Percentiles rank a stretch among this genome's conserved stretches.
These are phyloP conservation scores for Olivierus martensii DNA, from an alignment of 1,140 invertebrate genomes.

Conservation along the genomic window DNA sequence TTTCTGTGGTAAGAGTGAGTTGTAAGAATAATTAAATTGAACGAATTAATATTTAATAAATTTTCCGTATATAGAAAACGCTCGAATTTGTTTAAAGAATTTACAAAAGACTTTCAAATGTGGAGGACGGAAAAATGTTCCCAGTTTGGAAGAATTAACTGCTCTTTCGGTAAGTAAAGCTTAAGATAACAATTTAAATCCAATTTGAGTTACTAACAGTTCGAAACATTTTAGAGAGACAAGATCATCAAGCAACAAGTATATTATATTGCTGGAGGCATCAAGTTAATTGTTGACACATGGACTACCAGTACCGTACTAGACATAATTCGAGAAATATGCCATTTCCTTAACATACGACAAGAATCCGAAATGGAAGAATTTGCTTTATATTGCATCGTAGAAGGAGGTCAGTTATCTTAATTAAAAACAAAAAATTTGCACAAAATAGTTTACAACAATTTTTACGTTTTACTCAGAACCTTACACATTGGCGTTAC, in stretches of 20 bases:
- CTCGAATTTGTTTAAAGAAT: constrained; percentile 85
- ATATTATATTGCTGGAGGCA: constrained; percentile 82
- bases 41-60: not conserved
- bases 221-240: constrained; percentile 42
- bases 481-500: constrained; percentile 82
- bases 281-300: constrained; percentile 81
- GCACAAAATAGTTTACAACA: no score
- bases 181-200: no score
- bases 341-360: constrained; percentile 59
- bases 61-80: constrained; percentile 44
- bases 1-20: constrained; percentile 41
- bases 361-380: constrained; percentile 77
- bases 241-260: constrained; percentile 79
- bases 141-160: constrained; percentile 87
- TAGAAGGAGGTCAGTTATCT: constrained; percentile 64
- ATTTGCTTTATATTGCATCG: constrained; percentile 92
- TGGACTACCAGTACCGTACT: constrained; percentile 75
- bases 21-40: not conserved
- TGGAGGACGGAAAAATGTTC: constrained; percentile 91
- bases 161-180: constrained; percentile 51
- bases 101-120: constrained; percentile 89
- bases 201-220: no score
- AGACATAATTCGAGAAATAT: constrained; percentile 92
- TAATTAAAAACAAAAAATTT: no score
- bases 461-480: constrained; percentile 17